Evolutionary conservation across 2,797 vertebrate species (phyloP), one percentile per base, ranked within the genome.

Genomic region (Paramormyrops hopkinsi): DNA sequence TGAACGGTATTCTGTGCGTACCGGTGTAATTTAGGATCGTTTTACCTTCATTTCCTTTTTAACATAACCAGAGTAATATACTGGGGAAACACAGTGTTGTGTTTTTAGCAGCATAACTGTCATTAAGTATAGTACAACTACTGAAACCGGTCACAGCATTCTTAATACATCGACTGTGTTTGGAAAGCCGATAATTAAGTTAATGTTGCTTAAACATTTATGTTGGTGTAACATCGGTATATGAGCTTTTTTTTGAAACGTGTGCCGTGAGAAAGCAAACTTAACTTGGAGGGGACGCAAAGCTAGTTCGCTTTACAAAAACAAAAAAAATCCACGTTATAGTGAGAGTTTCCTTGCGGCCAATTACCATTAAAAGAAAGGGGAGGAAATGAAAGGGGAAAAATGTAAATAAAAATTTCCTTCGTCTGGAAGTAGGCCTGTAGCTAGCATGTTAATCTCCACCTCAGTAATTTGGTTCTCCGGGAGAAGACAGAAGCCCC

Each of bases 391-490:
- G 96, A 97, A 97, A 97, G 94, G 93, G 95, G 96, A 97, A 97
- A 96, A 96, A 98, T 95, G 96, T 97, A 98, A 98, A 98, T 98
- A 98, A 93, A 96, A 95, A 96, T 96, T 96, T 97, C 96, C 96
- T 96, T 93, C 95, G 96, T 97, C 96, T 98, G 97, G 98, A 98
- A 97, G 97, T 96, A 94, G 96, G 96, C 97, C 97, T 95, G 94
- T 95, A 95, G 97, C 96, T 97, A 97, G 97, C 96, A 97, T 97
- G 97, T 98, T 99, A 99, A 98, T 99, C 97, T 98, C 97, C 97
- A 97, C 97, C 97, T 98, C 97, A 94, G 97, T 98, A 97, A 99
- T 99, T 98, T 98, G 97, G 97, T 98, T 98, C 96, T 98, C 96
- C 96, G 96, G 97, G 97, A 98, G 97, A 97, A 98, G 97, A 99